phyloP scores from a whole-genome alignment of 2,113 vertebrate species.

The Ceratotherium simum region DNA sequence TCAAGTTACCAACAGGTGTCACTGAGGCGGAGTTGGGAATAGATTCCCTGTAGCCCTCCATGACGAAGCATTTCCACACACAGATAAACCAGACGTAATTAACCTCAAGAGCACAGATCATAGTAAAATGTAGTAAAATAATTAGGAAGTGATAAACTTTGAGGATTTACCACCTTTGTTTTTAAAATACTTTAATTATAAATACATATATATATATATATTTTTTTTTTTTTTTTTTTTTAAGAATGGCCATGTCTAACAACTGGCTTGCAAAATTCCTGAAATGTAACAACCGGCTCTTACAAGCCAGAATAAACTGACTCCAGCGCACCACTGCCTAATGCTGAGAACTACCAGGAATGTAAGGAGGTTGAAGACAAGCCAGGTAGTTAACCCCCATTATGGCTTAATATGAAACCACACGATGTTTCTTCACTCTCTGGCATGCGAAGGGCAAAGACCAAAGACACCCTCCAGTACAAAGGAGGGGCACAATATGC shows the following conservation, averaged over 20 bases:
- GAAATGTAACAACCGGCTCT: rapidly evolving
- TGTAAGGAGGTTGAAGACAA: neutral
- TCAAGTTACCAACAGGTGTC: neutral
- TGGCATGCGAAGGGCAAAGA: rapidly evolving
- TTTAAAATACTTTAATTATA: rapidly evolving
- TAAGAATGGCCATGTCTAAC: rapidly evolving
- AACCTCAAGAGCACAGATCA: neutral
- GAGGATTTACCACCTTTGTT: neutral
- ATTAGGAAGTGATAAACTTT: neutral
- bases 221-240: too few species aligned
- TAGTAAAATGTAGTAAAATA: neutral
- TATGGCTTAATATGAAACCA: neutral
- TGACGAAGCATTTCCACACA: rapidly evolving
- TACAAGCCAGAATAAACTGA: rapidly evolving
- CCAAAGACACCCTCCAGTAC: rapidly evolving
- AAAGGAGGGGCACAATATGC: rapidly evolving
- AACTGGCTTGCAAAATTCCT: neutral
- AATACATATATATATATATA: too few species aligned
- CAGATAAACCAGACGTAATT: rapidly evolving
- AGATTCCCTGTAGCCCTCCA: rapidly evolving
- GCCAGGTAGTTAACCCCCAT: neutral
- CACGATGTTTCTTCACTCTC: too few species aligned
- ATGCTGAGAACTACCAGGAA: neutral
- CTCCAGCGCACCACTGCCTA: rapidly evolving
- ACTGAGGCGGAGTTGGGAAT: rapidly evolving